phyloP scores from a whole-genome alignment of 2,888 invertebrate species.

The Mermis nigrescens region DNA sequence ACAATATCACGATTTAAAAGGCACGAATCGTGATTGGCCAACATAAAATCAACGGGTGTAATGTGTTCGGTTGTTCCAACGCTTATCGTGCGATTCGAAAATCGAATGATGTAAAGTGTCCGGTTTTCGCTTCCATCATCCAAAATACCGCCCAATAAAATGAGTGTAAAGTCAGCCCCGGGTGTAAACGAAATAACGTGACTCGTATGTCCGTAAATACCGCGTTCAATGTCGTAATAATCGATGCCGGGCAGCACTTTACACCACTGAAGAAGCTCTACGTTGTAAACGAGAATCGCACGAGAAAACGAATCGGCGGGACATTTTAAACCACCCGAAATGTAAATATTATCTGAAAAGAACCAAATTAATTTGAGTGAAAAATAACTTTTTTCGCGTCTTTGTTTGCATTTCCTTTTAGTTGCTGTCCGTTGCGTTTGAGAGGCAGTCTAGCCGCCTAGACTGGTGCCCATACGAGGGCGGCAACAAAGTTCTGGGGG shows the following conservation, averaged over 20 bases:
- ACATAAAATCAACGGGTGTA: not conserved
- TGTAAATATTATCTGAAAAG: not conserved
- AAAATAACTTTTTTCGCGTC: too few relatives aligned
- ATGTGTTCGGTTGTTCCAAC: not conserved
- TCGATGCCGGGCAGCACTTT: too few relatives aligned
- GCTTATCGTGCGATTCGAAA: not conserved
- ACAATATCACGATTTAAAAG: constrained; percentile 14
- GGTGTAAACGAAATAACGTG: not conserved
- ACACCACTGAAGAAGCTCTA: too few relatives aligned
- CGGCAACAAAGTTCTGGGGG: too few relatives aligned
- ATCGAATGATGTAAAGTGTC: not conserved
- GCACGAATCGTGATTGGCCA: not conserved
- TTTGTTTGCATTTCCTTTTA: too few relatives aligned
- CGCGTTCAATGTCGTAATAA: too few relatives aligned
- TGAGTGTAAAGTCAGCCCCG: not conserved
- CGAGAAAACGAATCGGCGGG: not conserved
- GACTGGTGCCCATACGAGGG: too few relatives aligned
- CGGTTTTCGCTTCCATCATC: not conserved
- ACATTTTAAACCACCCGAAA: not conserved
- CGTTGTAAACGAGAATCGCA: not conserved
- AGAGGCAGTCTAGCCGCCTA: too few relatives aligned
- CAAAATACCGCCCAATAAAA: not conserved
- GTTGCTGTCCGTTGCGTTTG: too few relatives aligned
- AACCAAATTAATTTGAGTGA: not conserved
- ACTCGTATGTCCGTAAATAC: not conserved